Evolutionary conservation across 2,113 vertebrate genomes (phyloP).

Genomic region (Circaetus gallicus): DNA sequence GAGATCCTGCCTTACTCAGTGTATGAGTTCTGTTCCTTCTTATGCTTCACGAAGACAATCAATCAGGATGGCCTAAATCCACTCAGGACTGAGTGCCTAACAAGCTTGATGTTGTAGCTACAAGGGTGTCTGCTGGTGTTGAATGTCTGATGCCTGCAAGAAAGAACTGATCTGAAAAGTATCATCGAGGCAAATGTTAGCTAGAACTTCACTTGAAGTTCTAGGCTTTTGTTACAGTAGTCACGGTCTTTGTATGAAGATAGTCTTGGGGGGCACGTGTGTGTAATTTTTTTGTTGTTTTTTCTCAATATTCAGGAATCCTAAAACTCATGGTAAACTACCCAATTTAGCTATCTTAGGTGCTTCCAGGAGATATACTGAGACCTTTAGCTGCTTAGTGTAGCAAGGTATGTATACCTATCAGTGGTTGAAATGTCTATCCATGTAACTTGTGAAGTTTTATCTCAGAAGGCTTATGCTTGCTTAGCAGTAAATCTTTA

Average conservation of each 20-base stretch:
- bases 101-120: neutral
- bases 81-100: neutral
- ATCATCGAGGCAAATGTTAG: neutral
- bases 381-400: neutral
- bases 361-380: neutral
- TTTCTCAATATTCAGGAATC: neutral
- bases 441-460: neutral
- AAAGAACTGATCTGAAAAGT: neutral
- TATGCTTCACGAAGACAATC: neutral
- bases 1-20: accelerated
- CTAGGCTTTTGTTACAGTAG: neutral
- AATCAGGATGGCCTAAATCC: neutral
- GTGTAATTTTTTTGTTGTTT: neutral
- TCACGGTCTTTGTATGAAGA: neutral
- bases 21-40: neutral
- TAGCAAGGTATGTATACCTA: neutral
- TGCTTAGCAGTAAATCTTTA: neutral
- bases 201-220: neutral
- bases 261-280: accelerated
- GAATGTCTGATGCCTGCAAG: accelerated
- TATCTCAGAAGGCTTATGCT: neutral
- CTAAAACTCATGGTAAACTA: neutral
- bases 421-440: neutral
- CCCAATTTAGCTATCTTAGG: neutral
- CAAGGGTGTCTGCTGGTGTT: neutral